A percentile compares a stretch with the other conserved stretches of the same genome.
phyloP scores from a whole-genome alignment of 2,113 vertebrate species.

The Alouatta palliata region DNA sequence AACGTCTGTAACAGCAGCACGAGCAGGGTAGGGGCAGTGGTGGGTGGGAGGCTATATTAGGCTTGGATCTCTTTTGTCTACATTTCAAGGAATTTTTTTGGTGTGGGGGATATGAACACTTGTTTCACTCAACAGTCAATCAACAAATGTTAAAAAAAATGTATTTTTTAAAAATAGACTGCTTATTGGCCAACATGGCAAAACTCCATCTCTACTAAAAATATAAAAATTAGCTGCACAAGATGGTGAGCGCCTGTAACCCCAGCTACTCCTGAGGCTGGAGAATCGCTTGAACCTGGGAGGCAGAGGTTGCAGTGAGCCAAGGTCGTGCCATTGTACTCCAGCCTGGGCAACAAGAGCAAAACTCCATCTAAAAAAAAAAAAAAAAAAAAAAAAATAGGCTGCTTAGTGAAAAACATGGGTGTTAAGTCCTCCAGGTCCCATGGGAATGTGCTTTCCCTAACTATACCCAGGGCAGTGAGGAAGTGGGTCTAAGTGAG shows the following conservation, averaged over 20 bases:
- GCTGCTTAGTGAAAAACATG: background rate
- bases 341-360: too few relatives aligned
- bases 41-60: background rate
- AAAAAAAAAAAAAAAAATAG: background rate
- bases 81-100: conserved; percentile 53
- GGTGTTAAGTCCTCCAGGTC: background rate
- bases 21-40: background rate
- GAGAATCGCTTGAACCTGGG: too few relatives aligned
- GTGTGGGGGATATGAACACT: conserved; percentile 9
- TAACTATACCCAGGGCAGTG: background rate
- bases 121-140: conserved; percentile 29
- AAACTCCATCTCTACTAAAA: too few relatives aligned
- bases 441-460: background rate
- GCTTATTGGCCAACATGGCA: background rate
- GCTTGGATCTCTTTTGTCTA: conserved; percentile 5
- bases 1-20: background rate
- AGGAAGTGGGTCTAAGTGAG: background rate
- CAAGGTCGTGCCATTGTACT: too few relatives aligned
- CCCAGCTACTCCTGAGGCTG: too few relatives aligned
- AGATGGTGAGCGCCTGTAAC: too few relatives aligned
- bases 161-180: background rate
- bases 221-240: too few relatives aligned
- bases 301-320: too few relatives aligned
- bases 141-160: background rate
- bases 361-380: too few relatives aligned